Percentiles rank a stretch among this genome's conserved stretches.
Conservation (phyloP, 2,888 invertebrate genomes). For the Pristionchus arcanus region DNA sequence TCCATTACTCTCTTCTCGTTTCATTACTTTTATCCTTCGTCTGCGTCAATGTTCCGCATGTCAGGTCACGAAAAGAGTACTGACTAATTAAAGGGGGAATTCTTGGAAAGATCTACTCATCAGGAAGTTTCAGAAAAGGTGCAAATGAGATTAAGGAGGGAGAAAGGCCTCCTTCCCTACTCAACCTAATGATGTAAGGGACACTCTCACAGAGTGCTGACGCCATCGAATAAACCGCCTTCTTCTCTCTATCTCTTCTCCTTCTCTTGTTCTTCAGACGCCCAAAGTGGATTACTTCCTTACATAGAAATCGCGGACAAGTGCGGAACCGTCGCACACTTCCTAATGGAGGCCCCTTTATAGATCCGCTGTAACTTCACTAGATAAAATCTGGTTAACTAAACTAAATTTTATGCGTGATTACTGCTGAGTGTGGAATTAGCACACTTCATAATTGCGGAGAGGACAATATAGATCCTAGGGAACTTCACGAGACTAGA, state of each 20-base stretch:
- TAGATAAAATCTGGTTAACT: no score
- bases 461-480: no score
- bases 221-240: neutral
- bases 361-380: no score
- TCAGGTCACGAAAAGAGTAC: neutral
- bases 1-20: constrained; percentile 12
- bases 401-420: no score
- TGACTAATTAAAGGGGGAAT: neutral
- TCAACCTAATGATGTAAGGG: constrained; percentile 33
- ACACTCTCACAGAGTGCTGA: constrained; percentile 49
- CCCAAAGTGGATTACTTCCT: constrained; percentile 37
- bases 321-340: neutral
- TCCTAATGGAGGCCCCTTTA: no score
- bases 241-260: neutral
- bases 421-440: no score
- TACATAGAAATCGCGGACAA: neutral
- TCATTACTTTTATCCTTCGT: neutral
- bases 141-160: neutral
- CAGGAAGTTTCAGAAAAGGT: neutral
- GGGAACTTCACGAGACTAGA: no score
- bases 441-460: no score
- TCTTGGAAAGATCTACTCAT: neutral
- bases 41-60: neutral
- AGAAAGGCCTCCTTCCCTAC: neutral
- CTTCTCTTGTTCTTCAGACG: neutral